These are phyloP conservation scores for Dermochelys coriacea DNA, from an alignment of 2,797 vertebrate species.

Conservation along the genomic window DNA sequence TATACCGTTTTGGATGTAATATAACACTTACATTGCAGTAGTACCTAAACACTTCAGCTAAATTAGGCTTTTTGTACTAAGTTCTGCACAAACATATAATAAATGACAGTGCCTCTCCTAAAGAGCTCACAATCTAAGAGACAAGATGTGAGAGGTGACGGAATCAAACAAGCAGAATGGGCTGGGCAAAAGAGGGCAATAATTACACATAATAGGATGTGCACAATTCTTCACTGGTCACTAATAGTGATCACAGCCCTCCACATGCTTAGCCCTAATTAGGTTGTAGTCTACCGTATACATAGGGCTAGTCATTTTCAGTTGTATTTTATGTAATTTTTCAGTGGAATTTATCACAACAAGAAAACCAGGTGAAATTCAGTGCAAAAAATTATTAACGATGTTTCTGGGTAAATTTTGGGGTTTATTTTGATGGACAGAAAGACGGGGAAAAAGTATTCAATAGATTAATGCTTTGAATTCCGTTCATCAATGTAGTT, in stretches of 20 bases:
- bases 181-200: not conserved
- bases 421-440: too few species aligned
- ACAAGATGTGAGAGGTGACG: not conserved
- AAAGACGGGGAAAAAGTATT: too few species aligned
- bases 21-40: not conserved
- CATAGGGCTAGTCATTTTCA: too few species aligned
- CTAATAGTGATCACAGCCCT: not conserved
- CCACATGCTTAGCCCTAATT: not conserved
- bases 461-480: too few species aligned
- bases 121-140: not conserved
- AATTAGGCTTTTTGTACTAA: not conserved
- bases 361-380: too few species aligned
- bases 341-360: too few species aligned
- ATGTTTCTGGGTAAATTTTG: too few species aligned
- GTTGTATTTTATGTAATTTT: too few species aligned
- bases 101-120: not conserved
- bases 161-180: not conserved
- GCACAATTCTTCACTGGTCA: not conserved
- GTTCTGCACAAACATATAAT: not conserved
- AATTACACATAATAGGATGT: not conserved
- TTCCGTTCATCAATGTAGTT: too few species aligned
- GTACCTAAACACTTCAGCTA: conserved; percentile 4
- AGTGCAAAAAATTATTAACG: too few species aligned
- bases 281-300: not conserved
- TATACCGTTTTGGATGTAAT: not conserved